Percentiles rank a stretch among this genome's conserved stretches.
Evolutionary conservation across 2,113 vertebrate species (phyloP).

Genomic region (Atherinomorus stipes): DNA sequence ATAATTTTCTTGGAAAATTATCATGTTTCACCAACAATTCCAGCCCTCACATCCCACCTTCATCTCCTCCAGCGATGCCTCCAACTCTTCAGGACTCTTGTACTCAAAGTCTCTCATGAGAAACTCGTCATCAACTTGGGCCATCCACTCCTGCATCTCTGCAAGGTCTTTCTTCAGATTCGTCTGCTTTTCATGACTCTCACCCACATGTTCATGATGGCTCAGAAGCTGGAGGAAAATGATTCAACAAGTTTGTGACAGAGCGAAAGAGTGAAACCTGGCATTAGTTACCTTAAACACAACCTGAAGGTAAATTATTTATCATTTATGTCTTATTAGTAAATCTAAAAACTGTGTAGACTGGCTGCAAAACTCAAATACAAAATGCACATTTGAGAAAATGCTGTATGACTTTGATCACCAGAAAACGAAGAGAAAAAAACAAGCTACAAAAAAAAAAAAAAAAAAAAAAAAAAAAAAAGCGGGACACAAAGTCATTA

Average conservation of each 20-base stretch:
- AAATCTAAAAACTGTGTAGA: no score
- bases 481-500: background rate
- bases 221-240: constrained; percentile 83
- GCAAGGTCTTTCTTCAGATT: constrained; percentile 96
- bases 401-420: no score
- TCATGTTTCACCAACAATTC: background rate
- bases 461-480: background rate
- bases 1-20: background rate
- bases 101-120: constrained; percentile 98
- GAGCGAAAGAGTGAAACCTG: background rate
- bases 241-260: background rate
- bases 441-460: no score
- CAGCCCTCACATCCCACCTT: constrained; percentile 82
- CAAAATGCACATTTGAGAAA: no score
- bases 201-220: constrained; percentile 88
- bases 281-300: background rate
- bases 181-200: constrained; percentile 91
- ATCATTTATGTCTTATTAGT: no score
- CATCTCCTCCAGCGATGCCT: constrained; percentile 94
- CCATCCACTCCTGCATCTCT: constrained; percentile 99
- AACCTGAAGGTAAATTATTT: no score
- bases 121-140: constrained; percentile 96
- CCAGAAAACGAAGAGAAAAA: no score
- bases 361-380: no score
- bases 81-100: constrained; percentile 94